Evolutionary conservation across 2,113 vertebrate species (phyloP).

Genomic region (Apaloderma vittatum): DNA sequence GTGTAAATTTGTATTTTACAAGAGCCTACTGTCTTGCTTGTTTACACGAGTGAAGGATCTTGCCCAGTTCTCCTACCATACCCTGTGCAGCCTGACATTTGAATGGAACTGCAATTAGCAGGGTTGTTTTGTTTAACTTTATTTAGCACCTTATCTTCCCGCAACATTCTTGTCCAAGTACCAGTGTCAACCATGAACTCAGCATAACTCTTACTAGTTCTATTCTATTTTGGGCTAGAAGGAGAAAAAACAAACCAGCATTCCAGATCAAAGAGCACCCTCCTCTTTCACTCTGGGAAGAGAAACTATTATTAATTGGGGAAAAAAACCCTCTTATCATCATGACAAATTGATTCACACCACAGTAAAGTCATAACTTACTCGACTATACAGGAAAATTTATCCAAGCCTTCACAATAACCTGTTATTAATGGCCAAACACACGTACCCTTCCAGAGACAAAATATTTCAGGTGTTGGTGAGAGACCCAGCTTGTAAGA

Average conservation of each 20-base stretch:
- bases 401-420: neutral
- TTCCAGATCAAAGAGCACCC: neutral
- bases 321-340: neutral
- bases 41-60: conserved; percentile 11
- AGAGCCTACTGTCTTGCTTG: neutral
- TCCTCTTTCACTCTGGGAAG: neutral
- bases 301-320: neutral
- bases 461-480: neutral
- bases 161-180: conserved; percentile 56
- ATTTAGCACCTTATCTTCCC: conserved; percentile 75
- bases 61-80: neutral
- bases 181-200: conserved; percentile 62
- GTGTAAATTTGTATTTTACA: neutral
- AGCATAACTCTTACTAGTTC: conserved; percentile 17
- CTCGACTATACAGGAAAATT: neutral
- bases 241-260: neutral
- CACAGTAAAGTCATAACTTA: neutral
- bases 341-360: neutral
- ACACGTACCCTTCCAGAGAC: rapidly evolving
- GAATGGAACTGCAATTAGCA: conserved; percentile 44
- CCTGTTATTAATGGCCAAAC: neutral
- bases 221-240: conserved; percentile 52
- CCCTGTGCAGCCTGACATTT: neutral
- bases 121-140: conserved; percentile 63
- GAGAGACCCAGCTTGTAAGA: neutral